Conservation (phyloP, 2,797 vertebrate genomes). For the Cottoperca gobio region DNA sequence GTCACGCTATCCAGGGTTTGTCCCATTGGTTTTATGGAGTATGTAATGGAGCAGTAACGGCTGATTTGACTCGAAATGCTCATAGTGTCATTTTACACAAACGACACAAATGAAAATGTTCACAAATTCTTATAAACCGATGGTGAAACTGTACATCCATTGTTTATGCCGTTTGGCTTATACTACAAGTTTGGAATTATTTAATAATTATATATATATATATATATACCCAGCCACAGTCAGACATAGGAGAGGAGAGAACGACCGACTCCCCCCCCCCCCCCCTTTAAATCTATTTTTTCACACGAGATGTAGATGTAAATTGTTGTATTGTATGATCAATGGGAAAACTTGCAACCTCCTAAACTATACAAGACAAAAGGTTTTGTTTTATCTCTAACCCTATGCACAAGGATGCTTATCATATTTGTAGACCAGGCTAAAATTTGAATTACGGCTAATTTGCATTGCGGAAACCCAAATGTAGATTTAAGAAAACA, state of each 20-base stretch:
- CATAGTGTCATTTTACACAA: not conserved
- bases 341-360: too few species aligned
- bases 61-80: not conserved
- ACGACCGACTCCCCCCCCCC: too few species aligned
- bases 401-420: not conserved
- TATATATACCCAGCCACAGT: too few species aligned
- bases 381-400: not conserved
- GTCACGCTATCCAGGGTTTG: slow-evolving; percentile 49
- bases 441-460: not conserved
- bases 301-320: too few species aligned
- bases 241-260: too few species aligned
- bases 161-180: too few species aligned
- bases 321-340: not conserved
- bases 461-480: slow-evolving; percentile 5
- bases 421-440: not conserved
- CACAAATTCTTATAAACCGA: not conserved
- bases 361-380: not conserved
- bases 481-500: slow-evolving; percentile 21
- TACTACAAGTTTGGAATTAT: too few species aligned
- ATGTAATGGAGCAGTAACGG: slow-evolving; percentile 5
- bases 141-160: not conserved
- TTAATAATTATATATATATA: too few species aligned
- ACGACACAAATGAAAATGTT: not conserved
- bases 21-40: slow-evolving; percentile 1
- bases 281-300: too few species aligned